These are phyloP conservation scores for Crocallis elinguaria DNA, from an alignment of 2,888 invertebrate species.

Conservation along the genomic window DNA sequence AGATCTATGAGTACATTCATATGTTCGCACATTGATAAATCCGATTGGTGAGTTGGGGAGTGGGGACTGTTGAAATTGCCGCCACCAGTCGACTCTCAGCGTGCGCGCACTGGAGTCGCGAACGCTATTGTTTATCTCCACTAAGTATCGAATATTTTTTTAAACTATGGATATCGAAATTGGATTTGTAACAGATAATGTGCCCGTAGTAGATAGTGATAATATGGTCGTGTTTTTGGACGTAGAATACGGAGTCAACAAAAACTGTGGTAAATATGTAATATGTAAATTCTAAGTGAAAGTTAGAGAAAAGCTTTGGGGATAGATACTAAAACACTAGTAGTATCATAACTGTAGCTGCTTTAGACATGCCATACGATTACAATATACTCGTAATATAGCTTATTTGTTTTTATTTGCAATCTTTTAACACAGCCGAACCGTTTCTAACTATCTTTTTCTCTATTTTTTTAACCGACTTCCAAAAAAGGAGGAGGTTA, in stretches of 20 bases:
- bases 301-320: constrained; percentile 1
- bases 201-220: constrained; percentile 6
- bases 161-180: constrained; percentile 27
- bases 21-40: constrained; percentile 15
- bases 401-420: too few relatives aligned
- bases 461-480: too few relatives aligned
- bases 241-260: constrained; percentile 43
- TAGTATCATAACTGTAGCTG: too few relatives aligned
- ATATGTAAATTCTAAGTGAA: constrained; percentile 38
- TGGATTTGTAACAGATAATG: constrained; percentile 1
- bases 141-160: background rate
- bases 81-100: constrained; percentile 3
- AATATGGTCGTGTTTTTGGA: constrained; percentile 47
- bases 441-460: too few relatives aligned
- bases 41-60: too few relatives aligned
- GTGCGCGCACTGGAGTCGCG: constrained; percentile 10
- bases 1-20: constrained; percentile 5
- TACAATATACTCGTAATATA: too few relatives aligned
- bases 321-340: background rate
- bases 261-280: constrained; percentile 37
- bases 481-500: too few relatives aligned
- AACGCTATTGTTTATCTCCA: background rate
- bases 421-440: too few relatives aligned
- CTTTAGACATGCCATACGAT: too few relatives aligned
- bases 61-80: constrained; percentile 9